Evolutionary conservation across 1,140 invertebrate genomes (phyloP), one percentile per base, ranked within the genome.

Genomic region (Nasonia longicornis): DNA sequence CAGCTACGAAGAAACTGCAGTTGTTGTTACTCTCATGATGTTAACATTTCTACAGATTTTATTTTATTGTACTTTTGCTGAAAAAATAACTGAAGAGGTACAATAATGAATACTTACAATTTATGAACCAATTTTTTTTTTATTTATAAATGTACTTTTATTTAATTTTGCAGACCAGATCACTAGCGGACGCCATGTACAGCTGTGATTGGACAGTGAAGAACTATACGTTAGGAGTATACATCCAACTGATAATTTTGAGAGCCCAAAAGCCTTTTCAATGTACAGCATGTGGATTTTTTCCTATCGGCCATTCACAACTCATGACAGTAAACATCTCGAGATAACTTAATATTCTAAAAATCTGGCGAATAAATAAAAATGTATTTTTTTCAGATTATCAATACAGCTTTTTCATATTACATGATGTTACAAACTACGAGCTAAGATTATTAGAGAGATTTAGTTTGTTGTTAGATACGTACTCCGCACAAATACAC

Each of bases 211-310:
- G 69, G 69, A 38, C 69, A 71, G 38, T 42, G 8, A 35, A 48
- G n/a, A 16, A 73, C 45, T 26, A 48, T 14, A 73, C 52, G 45
- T 14, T 73, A 16, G 8, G 71, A 12, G 4, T 52, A 4, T 48
- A 26, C 14, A 20, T 73, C 3, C 38, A 73, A 2, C 10, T 52
- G n/a, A 45, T 73, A 11, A 73, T 73, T 48, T 7, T 73, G 16
- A 45, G 45, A 29, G 2, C 71, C 3, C 71, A 73, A 12, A 73
- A 73, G n/a, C 71, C 71, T n/a, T 73, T 73, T 48, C 14, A 73
- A 2, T 73, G 71, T n/a, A 73, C 71, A 22, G 71, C 71, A 7
- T 48, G 2, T 73, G 71, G 71, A 73, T 73, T 73, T 29, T 73
- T 73, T 48, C 38, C 16, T 26, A 73, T 73, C n/a, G 71, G 71